Evolutionary conservation across 2,888 invertebrate genomes (phyloP).

Genomic region (Electrophaes corylata): DNA sequence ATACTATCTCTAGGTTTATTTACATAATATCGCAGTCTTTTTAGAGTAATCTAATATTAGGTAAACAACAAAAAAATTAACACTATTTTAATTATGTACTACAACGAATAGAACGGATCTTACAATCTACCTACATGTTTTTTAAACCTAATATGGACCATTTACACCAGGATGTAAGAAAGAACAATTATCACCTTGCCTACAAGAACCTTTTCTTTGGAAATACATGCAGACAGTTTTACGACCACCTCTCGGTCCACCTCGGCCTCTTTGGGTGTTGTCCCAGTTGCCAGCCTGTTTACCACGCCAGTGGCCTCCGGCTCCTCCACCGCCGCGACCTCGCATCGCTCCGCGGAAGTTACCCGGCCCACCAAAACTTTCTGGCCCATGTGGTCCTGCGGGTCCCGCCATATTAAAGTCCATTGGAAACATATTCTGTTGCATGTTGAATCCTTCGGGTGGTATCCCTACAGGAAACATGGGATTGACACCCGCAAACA

Average conservation of each 20-base stretch:
- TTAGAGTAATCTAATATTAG: constrained; percentile 38
- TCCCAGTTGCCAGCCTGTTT: constrained; percentile 78
- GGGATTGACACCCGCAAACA: constrained; percentile 63
- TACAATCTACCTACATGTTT: constrained; percentile 20
- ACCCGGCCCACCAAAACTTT: constrained; percentile 67
- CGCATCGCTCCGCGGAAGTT: constrained; percentile 84
- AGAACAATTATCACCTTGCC: constrained; percentile 92
- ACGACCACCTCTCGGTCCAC: constrained; percentile 79
- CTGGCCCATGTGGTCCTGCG: constrained; percentile 62
- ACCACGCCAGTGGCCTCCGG: constrained; percentile 79
- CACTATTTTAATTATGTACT: constrained; percentile 20
- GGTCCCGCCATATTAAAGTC: constrained; percentile 79
- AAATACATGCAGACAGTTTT: constrained; percentile 90
- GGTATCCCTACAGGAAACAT: constrained; percentile 62
- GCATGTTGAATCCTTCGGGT: constrained; percentile 74
- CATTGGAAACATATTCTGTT: constrained; percentile 78
- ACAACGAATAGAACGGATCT: constrained; percentile 1
- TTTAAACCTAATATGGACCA: constrained; percentile 73
- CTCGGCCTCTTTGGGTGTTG: constrained; percentile 74
- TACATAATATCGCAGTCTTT: constrained; percentile 65
- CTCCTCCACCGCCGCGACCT: constrained; percentile 75
- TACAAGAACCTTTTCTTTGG: constrained; percentile 91
- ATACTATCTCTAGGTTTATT: constrained; percentile 45
- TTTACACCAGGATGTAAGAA: constrained; percentile 91
- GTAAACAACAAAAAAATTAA: constrained; percentile 29